Evolutionary conservation across 2,888 invertebrate genomes (phyloP).

Genomic region (Anthophora plumipes): DNA sequence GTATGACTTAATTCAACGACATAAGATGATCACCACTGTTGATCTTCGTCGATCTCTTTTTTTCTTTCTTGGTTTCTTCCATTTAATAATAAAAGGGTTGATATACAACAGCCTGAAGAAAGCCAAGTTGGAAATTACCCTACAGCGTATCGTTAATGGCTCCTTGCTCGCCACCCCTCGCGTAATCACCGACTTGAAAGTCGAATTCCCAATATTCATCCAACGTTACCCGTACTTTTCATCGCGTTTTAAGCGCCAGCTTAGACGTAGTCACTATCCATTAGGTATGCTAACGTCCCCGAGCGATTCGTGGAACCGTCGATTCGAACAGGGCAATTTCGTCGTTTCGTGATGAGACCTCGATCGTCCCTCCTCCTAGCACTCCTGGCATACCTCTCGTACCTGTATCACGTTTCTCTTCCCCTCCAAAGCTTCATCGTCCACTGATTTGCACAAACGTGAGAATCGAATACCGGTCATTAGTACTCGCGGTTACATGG

Average conservation of each 20-base stretch:
- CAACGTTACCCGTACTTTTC: constrained; percentile 10
- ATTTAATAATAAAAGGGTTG: background rate
- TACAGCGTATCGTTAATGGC: constrained; percentile 61
- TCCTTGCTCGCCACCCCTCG: constrained; percentile 58
- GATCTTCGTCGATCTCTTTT: constrained; percentile 40
- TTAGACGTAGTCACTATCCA: background rate
- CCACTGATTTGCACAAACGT: constrained; percentile 7
- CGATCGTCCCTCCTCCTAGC: background rate
- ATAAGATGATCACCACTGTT: background rate
- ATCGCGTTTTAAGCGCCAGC: background rate
- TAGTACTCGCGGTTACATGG: background rate
- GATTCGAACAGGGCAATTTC: background rate
- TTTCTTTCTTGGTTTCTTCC: background rate
- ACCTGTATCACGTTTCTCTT: background rate
- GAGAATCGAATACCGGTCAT: constrained; percentile 20
- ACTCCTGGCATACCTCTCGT: background rate
- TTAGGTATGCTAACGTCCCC: constrained; percentile 1
- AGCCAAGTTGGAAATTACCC: background rate
- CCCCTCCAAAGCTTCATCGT: no score
- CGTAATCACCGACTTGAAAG: constrained; percentile 58
- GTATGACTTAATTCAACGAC: constrained; percentile 7
- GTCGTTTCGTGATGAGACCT: background rate
- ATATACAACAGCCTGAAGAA: constrained; percentile 3
- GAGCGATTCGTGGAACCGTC: background rate
- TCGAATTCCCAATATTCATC: constrained; percentile 39